Percentiles rank a stretch among this genome's conserved stretches.
These are phyloP conservation scores for Maniola hyperantus DNA, from an alignment of 2,888 invertebrate species.

Conservation along the genomic window DNA sequence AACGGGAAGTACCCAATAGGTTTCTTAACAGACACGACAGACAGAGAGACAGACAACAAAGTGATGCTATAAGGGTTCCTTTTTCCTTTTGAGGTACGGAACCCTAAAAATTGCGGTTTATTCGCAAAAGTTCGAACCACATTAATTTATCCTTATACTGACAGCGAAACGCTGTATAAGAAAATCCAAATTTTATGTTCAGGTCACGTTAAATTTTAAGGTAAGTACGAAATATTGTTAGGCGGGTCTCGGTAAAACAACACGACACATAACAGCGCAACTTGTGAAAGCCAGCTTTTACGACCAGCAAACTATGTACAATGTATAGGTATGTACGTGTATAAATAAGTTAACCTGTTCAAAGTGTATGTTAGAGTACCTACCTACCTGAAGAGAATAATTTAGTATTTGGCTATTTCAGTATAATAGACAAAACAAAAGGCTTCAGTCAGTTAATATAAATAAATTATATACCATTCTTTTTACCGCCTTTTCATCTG, in stretches of 20 bases:
- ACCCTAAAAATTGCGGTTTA: too few relatives aligned
- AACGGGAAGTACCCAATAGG: too few relatives aligned
- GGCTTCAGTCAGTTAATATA: too few relatives aligned
- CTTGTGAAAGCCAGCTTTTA: constrained; percentile 65
- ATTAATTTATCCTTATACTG: background rate
- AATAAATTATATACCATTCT: too few relatives aligned
- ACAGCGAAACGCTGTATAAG: constrained; percentile 3
- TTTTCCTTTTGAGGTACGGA: too few relatives aligned
- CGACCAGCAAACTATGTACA: constrained; percentile 46
- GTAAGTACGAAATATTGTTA: constrained; percentile 58
- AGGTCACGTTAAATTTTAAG: constrained; percentile 40
- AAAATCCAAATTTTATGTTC: constrained; percentile 29
- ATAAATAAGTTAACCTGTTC: background rate
- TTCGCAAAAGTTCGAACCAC: background rate
- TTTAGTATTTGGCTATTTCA: too few relatives aligned
- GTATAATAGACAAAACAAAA: too few relatives aligned
- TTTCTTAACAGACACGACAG: too few relatives aligned
- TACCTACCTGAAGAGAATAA: background rate
- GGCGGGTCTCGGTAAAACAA: constrained; percentile 53
- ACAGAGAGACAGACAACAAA: too few relatives aligned
- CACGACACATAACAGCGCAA: constrained; percentile 57
- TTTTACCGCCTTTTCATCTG: too few relatives aligned
- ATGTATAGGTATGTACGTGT: constrained; percentile 39
- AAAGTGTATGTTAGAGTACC: background rate
- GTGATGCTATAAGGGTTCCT: too few relatives aligned